Base-by-base conservation (phyloP, 53 echinoderm and acorn worm genomes). In the Hippasteria phrygiana region DNA sequence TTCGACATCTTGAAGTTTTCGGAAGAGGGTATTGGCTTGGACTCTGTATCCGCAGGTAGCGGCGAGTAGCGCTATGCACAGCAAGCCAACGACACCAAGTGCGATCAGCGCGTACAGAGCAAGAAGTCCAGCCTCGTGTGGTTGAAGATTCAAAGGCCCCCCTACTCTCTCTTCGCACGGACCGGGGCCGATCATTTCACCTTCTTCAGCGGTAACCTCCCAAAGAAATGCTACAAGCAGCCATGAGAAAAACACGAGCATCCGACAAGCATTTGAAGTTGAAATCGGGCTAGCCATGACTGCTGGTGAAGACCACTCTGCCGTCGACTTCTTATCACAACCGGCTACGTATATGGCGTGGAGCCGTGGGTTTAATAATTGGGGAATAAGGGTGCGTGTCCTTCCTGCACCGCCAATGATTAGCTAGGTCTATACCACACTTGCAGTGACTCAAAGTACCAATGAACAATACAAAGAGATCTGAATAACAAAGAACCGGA, bases 31-130 rank as follows among this genome's bases (percentile, higher is more conserved):
- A 12, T 43, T 71, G n/a, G 53, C 69, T 31, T 69, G 69, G 2
- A 28, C 64, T 37, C 70, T n/a, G 85, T 85, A 85, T 9, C 71
- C 85, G n/a, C 69, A 85, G 22, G 51, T n/a, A 2, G 26, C 53
- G 35, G 85, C 36, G 2, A 69, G 0, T 28, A 70, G 35, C n/a
- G 53, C n/a, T 3, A 85, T 24, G 27, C 70, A 70, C 12, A 85
- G 8, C 11, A 85, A 65, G 7, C 70, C 69, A 4, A 70, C 24
- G 5, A 71, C 70, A 13, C 50, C 85, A 1, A 85, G 51, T 20
- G n/a, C 51, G 31, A 69, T 48, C 48, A 85, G 0, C 10, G 35
- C 20, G 46, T 53, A 22, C 18, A 85, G 0, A 6, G 70, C 31
- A 20, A 85, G 3, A 12, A 2, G 18, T 35, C 71, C 70, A 14